phyloP scores from a whole-genome alignment of 2,113 vertebrate species.

The Triplophysa siluroides region DNA sequence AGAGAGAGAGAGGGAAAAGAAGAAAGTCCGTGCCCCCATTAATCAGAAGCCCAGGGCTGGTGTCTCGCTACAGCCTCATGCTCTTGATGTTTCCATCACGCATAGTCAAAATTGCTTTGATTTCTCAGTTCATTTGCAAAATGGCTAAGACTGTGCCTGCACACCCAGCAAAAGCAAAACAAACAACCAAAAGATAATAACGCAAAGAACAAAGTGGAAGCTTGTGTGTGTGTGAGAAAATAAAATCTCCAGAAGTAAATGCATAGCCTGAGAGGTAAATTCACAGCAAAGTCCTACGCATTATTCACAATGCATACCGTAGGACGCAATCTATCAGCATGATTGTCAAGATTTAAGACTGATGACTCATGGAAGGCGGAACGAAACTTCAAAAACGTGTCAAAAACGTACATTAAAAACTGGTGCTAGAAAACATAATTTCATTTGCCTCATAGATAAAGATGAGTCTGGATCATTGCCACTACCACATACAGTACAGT shows the following conservation, averaged over 20 bases:
- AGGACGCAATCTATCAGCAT: background rate
- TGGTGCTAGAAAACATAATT: background rate
- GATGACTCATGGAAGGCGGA: conserved; percentile 2
- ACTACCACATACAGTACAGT: conserved; percentile 1
- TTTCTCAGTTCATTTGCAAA: conserved; percentile 26
- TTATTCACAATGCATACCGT: too few species aligned
- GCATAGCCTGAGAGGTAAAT: too few species aligned
- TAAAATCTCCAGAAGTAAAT: too few species aligned
- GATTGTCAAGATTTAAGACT: background rate
- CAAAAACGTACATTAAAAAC: conserved; percentile 7
- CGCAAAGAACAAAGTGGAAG: conserved; percentile 23
- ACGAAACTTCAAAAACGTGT: background rate
- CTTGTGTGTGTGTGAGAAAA: background rate
- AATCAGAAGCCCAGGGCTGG: conserved; percentile 23
- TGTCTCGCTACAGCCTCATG: conserved; percentile 3
- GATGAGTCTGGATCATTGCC: conserved; percentile 3
- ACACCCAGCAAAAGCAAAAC: background rate
- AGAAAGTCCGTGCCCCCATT: conserved; percentile 15
- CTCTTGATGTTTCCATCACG: conserved; percentile 29
- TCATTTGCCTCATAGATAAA: background rate
- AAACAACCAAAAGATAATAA: conserved; percentile 17
- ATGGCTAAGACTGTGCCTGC: conserved; percentile 1
- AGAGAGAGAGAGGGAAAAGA: conserved; percentile 2
- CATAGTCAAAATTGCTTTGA: conserved; percentile 32
- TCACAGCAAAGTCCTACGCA: too few species aligned